Conservation (phyloP, 2,797 vertebrate genomes). For the Staurois parvus region DNA sequence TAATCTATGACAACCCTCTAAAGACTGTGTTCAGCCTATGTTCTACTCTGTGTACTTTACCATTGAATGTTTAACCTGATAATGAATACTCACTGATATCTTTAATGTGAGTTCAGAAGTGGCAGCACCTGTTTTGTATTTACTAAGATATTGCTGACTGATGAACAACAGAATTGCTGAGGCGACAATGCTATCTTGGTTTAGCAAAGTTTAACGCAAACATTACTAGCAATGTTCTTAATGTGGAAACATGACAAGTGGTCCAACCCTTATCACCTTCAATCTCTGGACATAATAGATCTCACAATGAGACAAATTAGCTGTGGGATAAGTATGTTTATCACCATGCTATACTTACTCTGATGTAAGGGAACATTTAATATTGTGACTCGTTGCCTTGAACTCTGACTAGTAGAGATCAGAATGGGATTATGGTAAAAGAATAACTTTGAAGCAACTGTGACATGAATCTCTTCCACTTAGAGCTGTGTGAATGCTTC, state of each 20-base stretch:
- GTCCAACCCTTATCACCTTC: slow-evolving; percentile 1
- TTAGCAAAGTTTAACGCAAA: neutral
- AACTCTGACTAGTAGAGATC: neutral
- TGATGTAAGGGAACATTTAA: neutral
- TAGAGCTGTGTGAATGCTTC: neutral
- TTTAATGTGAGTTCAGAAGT: neutral
- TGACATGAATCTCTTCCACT: neutral
- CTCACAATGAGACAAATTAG: neutral
- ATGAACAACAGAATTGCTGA: neutral
- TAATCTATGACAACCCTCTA: neutral
- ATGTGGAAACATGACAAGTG: slow-evolving; percentile 11
- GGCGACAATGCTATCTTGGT: neutral
- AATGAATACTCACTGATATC: neutral
- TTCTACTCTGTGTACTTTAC: neutral
- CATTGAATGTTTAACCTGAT: neutral
- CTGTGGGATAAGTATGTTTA: slow-evolving; percentile 19
- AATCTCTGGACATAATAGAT: slow-evolving; percentile 7
- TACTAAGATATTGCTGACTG: neutral
- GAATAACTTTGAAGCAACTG: slow-evolving; percentile 1
- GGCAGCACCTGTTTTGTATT: neutral
- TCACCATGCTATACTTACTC: neutral
- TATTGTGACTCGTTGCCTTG: slow-evolving; percentile 8
- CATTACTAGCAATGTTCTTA: neutral
- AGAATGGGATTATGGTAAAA: neutral
- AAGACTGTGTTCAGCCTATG: neutral